Conservation (phyloP, 2,888 invertebrate genomes). For the Quadriops clusia region DNA sequence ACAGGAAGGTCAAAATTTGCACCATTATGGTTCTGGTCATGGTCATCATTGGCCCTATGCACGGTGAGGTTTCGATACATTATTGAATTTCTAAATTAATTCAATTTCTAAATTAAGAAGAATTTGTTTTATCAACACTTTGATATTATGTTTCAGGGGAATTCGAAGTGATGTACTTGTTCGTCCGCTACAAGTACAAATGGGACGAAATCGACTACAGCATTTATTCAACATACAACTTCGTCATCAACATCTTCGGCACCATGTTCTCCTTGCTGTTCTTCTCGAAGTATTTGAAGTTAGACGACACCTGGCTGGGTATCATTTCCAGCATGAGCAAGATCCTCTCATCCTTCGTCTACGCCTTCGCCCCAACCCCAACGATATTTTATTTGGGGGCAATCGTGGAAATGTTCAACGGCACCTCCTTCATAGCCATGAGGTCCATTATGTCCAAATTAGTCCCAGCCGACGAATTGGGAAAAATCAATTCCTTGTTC, state of each 20-base stretch:
- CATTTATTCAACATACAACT: conserved; percentile 66
- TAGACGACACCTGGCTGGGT: conserved; percentile 71
- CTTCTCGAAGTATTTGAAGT: conserved; percentile 62
- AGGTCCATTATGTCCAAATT: conserved; percentile 45
- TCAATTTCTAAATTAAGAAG: not conserved
- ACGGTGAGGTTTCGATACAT: conserved; percentile 44
- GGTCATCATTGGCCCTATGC: conserved; percentile 69
- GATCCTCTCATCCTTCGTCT: conserved; percentile 65
- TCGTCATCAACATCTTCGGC: conserved; percentile 63
- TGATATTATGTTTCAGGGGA: conserved; percentile 48
- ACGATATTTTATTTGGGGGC: conserved; percentile 63
- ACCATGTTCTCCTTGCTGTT: conserved; percentile 66
- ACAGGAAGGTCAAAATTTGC: conserved; percentile 55
- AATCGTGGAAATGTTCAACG: conserved; percentile 38
- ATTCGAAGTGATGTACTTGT: conserved; percentile 69
- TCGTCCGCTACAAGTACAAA: conserved; percentile 66
- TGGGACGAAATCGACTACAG: conserved; percentile 77
- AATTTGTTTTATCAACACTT: not conserved
- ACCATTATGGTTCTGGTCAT: conserved; percentile 65
- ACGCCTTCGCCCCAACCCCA: conserved; percentile 62
- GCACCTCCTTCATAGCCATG: conserved; percentile 44
- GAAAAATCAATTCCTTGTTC: conserved; percentile 38
- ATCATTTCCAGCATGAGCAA: conserved; percentile 71
- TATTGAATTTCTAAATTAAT: not conserved
- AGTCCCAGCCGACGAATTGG: conserved; percentile 44